Percentiles rank a stretch among this genome's conserved stretches.
These are phyloP conservation scores for Cladopsammia gracilis DNA, from an alignment of 64 coral and sea anemone genomes.

Conservation along the genomic window DNA sequence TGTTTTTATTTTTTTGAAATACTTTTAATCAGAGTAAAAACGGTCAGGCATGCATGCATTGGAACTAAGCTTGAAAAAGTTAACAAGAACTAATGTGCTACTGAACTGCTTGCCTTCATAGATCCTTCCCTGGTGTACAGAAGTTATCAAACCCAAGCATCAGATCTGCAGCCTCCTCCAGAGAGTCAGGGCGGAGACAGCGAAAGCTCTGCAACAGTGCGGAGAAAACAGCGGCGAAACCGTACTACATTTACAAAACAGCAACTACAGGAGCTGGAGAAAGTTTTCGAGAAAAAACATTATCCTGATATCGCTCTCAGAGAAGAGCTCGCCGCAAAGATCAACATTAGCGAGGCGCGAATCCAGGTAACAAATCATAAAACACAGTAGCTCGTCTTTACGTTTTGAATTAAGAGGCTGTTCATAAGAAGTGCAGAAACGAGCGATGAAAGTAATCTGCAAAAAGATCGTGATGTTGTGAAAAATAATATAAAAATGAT, in stretches of 20 bases:
- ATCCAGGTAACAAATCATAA: slow-evolving; percentile 82
- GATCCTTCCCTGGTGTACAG: slow-evolving; percentile 92
- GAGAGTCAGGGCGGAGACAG: slow-evolving; percentile 47
- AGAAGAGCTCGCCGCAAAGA: slow-evolving; percentile 94
- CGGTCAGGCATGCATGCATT: background rate
- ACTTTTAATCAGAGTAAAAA: background rate
- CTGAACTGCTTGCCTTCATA: slow-evolving; percentile 32
- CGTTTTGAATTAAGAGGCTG: background rate
- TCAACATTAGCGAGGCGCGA: slow-evolving; percentile 96
- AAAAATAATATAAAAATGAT: slow-evolving; percentile 55
- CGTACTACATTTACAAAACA: slow-evolving; percentile 99
- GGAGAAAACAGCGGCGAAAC: slow-evolving; percentile 95
- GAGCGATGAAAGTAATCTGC: background rate
- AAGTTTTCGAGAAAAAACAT: slow-evolving; percentile 99
- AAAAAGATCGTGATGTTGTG: slow-evolving; percentile 42
- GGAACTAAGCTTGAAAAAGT: background rate
- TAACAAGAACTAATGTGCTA: background rate
- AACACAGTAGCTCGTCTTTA: background rate
- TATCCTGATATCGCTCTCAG: slow-evolving; percentile 97
- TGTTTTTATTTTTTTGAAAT: background rate
- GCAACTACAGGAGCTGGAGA: slow-evolving; percentile 92
- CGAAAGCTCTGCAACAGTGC: slow-evolving; percentile 88
- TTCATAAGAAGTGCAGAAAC: background rate
- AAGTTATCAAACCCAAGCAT: slow-evolving; percentile 63
- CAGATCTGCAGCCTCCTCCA: slow-evolving; percentile 60